Evolutionary conservation across 2,888 invertebrate genomes (phyloP).

Genomic region (Papilio protenor): DNA sequence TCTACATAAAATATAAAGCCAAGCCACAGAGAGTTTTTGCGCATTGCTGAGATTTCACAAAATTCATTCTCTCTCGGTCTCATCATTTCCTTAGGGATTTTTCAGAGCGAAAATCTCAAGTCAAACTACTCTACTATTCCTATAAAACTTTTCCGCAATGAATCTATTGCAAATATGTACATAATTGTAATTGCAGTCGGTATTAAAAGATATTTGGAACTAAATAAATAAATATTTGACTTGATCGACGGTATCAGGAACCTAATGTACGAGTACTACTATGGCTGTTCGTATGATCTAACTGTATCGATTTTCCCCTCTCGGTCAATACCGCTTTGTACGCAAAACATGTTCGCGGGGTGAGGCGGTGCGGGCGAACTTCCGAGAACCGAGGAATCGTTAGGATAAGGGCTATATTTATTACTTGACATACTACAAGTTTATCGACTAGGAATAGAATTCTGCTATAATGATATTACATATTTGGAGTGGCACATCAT

Average conservation of each 20-base stretch:
- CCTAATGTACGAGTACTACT: neutral
- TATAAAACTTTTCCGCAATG: neutral
- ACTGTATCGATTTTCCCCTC: slow-evolving; percentile 1
- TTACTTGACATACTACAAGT: neutral
- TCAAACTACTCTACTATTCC: neutral
- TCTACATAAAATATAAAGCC: slow-evolving; percentile 10
- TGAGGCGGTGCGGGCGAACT: slow-evolving; percentile 7
- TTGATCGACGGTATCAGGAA: neutral
- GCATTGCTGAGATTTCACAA: slow-evolving; percentile 11
- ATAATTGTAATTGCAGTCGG: neutral
- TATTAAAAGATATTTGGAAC: neutral
- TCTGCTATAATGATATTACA: neutral
- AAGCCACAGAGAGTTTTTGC: slow-evolving; percentile 9
- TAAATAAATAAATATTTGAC: neutral
- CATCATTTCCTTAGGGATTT: neutral
- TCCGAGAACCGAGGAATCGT: slow-evolving; percentile 20
- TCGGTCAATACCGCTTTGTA: neutral
- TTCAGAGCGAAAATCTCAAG: slow-evolving; percentile 9
- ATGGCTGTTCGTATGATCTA: neutral
- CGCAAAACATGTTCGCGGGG: slow-evolving; percentile 1
- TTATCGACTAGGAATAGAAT: neutral
- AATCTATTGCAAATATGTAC: neutral
- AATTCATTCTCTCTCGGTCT: slow-evolving; percentile 8
- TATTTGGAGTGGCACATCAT: neutral
- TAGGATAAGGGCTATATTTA: slow-evolving; percentile 35